Conservation (phyloP, 23 tunicate species). For the Ascidia mentula region DNA sequence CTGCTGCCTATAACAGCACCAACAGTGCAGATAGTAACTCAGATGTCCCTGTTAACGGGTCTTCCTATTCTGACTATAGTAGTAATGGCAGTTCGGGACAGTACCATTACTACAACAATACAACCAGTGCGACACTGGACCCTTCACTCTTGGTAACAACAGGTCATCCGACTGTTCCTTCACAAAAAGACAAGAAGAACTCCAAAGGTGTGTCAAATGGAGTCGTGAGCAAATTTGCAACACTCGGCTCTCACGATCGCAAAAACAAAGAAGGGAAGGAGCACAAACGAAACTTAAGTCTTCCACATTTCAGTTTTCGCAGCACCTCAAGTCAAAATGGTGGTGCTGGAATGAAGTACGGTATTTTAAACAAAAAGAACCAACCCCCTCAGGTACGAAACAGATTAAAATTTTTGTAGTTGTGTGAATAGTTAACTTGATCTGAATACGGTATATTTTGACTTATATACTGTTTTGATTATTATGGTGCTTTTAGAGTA, state of each 20-base stretch:
- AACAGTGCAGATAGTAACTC: constrained; percentile 10
- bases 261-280: constrained; percentile 52
- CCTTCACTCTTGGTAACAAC: not conserved
- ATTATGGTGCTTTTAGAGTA: too few species aligned
- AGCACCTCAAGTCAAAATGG: constrained; percentile 22
- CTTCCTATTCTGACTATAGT: constrained; percentile 27
- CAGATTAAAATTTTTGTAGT: too few species aligned
- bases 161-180: not conserved
- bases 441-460: too few species aligned
- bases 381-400: constrained; percentile 3
- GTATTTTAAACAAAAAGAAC: constrained; percentile 1
- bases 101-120: constrained; percentile 3
- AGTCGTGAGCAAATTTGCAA: constrained; percentile 69
- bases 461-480: too few species aligned
- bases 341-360: not conserved
- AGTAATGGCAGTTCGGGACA: constrained; percentile 5
- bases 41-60: constrained; percentile 24
- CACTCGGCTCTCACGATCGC: constrained; percentile 62
- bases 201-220: not conserved
- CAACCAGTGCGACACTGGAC: not conserved
- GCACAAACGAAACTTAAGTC: constrained; percentile 79
- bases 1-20: constrained; percentile 4
- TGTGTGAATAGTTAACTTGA: too few species aligned
- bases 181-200: constrained; percentile 14
- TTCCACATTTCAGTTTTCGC: constrained; percentile 76